phyloP scores from a whole-genome alignment of 2,888 invertebrate species.

The Melangyna quadrimaculata region DNA sequence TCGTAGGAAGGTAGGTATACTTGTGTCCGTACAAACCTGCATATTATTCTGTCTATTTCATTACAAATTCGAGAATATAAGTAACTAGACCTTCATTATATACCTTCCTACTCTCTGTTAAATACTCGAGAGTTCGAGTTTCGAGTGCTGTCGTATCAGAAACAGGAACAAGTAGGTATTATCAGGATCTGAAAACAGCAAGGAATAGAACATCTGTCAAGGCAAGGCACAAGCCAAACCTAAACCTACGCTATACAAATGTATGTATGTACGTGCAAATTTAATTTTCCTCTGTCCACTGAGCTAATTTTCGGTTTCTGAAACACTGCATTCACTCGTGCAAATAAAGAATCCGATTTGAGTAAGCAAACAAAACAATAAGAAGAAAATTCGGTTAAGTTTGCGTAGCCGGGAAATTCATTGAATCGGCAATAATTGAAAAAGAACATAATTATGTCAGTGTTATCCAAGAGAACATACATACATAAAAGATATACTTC shows the following conservation, averaged over 20 bases:
- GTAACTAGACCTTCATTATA: background rate
- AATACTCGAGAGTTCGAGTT: background rate
- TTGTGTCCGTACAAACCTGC: constrained; percentile 4
- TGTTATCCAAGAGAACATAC: constrained; percentile 36
- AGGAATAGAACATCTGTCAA: constrained; percentile 61
- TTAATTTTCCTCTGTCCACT: constrained; percentile 70
- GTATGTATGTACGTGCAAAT: constrained; percentile 71
- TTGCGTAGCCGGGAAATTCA: constrained; percentile 67
- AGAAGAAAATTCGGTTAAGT: constrained; percentile 49
- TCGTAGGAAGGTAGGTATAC: no score
- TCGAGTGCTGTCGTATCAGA: constrained; percentile 33
- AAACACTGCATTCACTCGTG: constrained; percentile 62
- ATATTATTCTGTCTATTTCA: constrained; percentile 42
- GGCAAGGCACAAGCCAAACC: constrained; percentile 55
- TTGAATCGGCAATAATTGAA: constrained; percentile 68
- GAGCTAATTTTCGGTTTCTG: constrained; percentile 67
- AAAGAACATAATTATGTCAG: constrained; percentile 68
- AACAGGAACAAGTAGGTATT: constrained; percentile 35
- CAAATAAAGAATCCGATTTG: constrained; percentile 39
- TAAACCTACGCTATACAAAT: no score
- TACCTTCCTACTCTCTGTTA: constrained; percentile 1
- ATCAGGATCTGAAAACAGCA: constrained; percentile 10
- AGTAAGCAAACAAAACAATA: constrained; percentile 19
- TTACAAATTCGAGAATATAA: constrained; percentile 55
- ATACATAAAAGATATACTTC: background rate